A percentile compares a stretch with the other conserved stretches of the same genome.
Evolutionary conservation across 1,140 invertebrate genomes (phyloP).

Genomic region (Trichonephila inaurata): DNA sequence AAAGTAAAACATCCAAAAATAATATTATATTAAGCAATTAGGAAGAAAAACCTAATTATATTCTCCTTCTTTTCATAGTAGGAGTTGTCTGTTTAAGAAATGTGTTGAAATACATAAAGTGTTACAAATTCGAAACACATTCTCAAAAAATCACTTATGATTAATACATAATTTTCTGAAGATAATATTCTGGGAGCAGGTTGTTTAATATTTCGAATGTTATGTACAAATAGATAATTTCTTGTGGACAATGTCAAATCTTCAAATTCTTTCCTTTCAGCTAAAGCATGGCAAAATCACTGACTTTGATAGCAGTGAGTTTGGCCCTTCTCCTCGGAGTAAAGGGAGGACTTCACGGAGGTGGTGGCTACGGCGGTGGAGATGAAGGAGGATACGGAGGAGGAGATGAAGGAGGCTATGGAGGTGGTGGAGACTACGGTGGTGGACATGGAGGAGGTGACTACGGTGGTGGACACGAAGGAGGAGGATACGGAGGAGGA

Average conservation of each 20-base stretch:
- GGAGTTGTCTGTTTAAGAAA: no score
- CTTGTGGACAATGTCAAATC: background rate
- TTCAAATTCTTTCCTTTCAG: background rate
- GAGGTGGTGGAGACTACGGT: slow-evolving; percentile 12
- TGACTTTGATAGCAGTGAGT: slow-evolving; percentile 68
- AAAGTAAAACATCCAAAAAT: no score
- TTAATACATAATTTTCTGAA: no score
- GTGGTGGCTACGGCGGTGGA: slow-evolving; percentile 34
- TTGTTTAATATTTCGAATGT: no score
- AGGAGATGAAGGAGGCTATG: background rate
- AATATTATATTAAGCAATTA: no score
- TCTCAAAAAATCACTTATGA: no score
- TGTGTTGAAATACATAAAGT: no score
- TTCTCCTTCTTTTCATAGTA: no score
- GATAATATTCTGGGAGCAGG: no score
- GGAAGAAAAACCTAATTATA: no score
- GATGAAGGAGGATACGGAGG: slow-evolving; percentile 12
- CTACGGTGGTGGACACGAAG: slow-evolving; percentile 60
- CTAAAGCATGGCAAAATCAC: slow-evolving; percentile 73
- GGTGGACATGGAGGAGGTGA: slow-evolving; percentile 68
- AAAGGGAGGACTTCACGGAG: slow-evolving; percentile 1
- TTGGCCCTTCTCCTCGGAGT: slow-evolving; percentile 64
- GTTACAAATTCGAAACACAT: no score
- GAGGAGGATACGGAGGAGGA: background rate
- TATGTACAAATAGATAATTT: no score